Conservation (phyloP, 2,797 vertebrate species). For the Denticeps clupeoides region DNA sequence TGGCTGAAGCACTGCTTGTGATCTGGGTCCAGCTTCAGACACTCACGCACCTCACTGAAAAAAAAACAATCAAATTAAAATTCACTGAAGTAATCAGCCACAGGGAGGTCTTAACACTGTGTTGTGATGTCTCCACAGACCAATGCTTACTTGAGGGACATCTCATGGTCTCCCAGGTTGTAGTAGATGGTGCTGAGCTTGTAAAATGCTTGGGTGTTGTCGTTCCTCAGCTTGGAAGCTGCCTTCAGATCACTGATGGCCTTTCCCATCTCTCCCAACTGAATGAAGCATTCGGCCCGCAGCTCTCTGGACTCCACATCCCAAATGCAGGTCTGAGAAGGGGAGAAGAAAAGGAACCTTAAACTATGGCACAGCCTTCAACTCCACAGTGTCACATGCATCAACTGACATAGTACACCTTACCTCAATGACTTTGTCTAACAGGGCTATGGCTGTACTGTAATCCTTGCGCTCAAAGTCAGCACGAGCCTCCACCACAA, state of each 20-base stretch:
- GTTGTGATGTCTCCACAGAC: slow-evolving; percentile 4
- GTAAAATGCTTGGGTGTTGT: slow-evolving; percentile 91
- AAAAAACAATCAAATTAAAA: slow-evolving; percentile 3
- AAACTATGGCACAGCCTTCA: too few relatives aligned
- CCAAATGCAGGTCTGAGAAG: slow-evolving; percentile 84
- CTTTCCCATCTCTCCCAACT: slow-evolving; percentile 84
- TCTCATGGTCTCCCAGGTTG: slow-evolving; percentile 84
- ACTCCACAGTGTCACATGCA: background rate
- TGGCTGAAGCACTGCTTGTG: slow-evolving; percentile 91
- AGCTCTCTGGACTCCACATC: slow-evolving; percentile 83
- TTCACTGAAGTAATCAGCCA: background rate
- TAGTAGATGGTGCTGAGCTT: slow-evolving; percentile 94
- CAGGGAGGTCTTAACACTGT: background rate
- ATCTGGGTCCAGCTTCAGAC: slow-evolving; percentile 92
- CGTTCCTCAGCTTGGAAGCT: slow-evolving; percentile 82
- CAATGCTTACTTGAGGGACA: slow-evolving; percentile 79
- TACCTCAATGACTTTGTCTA: slow-evolving; percentile 82
- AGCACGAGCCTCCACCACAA: slow-evolving; percentile 60
- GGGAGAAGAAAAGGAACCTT: slow-evolving; percentile 26
- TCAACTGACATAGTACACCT: slow-evolving; percentile 30
- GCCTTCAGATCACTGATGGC: slow-evolving; percentile 92
- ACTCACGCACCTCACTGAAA: slow-evolving; percentile 87
- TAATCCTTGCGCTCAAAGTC: slow-evolving; percentile 69
- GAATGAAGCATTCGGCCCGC: slow-evolving; percentile 86
- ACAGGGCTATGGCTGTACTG: slow-evolving; percentile 55